Base-by-base conservation (phyloP, 1,140 invertebrate species). In the Neocloeon triangulifer region DNA sequence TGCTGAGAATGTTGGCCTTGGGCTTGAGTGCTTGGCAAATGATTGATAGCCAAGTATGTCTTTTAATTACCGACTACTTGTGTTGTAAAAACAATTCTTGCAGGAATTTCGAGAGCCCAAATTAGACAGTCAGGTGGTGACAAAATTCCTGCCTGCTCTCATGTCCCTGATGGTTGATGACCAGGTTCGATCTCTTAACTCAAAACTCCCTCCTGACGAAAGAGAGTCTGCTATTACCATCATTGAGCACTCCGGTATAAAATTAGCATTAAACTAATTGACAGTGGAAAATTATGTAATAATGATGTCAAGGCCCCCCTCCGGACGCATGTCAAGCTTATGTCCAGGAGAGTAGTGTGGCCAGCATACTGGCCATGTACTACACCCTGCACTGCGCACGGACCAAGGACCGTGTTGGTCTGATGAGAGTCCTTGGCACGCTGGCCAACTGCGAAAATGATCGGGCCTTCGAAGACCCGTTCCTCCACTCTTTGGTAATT, bases 111-210 rank as follows among this genome's bases (percentile, higher is more conserved):
- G 86, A 50, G 91, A 96, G 55, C 88, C 89, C 4, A 91, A 91
- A 58, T 51, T 88, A 34, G 88, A 95, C 39, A 69, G 71, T 44
- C 76, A 88, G 59, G 69, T 94, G 26, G 78, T 96, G 0, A 94
- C 84, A 1, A 92, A 92, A 54, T 95, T 94, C 55, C 50, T 97
- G 34, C 88, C 91, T 2, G 79, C 82, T 2, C 56, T 97, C 8
- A 85, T 94, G 73, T 84, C 80, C 1, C 56, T 95, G 2, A 91
- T 97, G 73, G 88, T 94, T 0, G 91, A 97, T 53, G 91, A 97
- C 55, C 86, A 94, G 63, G 81, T 92, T 7, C 60, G 88, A 43
- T 64, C 70, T 34, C 50, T 94, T 8, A 82, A 84, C 43, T 66
- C 70, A 10, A 88, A 82, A 57, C 52, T 94, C 31, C 85, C 85